Conservation (phyloP, 2,113 vertebrate genomes). For the Cebus imitator region DNA sequence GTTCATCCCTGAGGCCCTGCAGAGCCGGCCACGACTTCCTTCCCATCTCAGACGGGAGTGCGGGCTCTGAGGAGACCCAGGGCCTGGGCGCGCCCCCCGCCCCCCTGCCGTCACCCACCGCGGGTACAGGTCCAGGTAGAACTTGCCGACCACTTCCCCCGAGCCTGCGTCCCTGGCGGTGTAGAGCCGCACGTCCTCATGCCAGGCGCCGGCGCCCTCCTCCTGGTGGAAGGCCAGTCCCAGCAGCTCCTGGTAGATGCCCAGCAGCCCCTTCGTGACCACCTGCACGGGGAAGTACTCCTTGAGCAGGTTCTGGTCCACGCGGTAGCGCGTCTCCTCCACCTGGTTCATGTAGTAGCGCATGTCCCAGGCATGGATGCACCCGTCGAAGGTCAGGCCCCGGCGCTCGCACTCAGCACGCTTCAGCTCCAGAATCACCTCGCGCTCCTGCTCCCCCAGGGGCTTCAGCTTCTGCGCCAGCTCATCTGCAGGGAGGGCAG, state of each 20-base stretch:
- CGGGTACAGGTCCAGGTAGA: slow-evolving; percentile 97
- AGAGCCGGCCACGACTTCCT: not conserved
- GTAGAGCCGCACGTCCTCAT: slow-evolving; percentile 94
- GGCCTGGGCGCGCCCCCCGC: not conserved
- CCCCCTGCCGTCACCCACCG: slow-evolving; percentile 83
- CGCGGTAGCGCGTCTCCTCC: slow-evolving; percentile 94
- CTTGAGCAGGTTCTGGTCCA: slow-evolving; percentile 97
- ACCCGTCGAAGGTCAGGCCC: slow-evolving; percentile 84
- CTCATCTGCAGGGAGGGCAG: slow-evolving; percentile 86
- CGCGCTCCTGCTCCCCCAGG: slow-evolving; percentile 92
- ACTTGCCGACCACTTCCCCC: slow-evolving; percentile 89
- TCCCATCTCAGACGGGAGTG: not conserved
- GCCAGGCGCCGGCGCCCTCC: slow-evolving; percentile 89
- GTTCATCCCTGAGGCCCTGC: not conserved
- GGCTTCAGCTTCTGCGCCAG: slow-evolving; percentile 92
- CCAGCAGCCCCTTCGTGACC: slow-evolving; percentile 94
- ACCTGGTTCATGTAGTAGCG: slow-evolving; percentile 99
- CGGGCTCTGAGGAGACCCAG: not conserved
- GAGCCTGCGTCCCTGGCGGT: slow-evolving; percentile 87
- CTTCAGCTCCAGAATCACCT: slow-evolving; percentile 91
- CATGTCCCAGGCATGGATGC: slow-evolving; percentile 95
- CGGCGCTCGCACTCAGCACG: slow-evolving; percentile 91
- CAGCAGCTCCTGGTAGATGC: slow-evolving; percentile 97
- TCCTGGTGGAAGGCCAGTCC: slow-evolving; percentile 92
- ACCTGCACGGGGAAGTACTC: slow-evolving; percentile 98